phyloP scores from a whole-genome alignment of 2,113 vertebrate species.

The Caranx melampygus region DNA sequence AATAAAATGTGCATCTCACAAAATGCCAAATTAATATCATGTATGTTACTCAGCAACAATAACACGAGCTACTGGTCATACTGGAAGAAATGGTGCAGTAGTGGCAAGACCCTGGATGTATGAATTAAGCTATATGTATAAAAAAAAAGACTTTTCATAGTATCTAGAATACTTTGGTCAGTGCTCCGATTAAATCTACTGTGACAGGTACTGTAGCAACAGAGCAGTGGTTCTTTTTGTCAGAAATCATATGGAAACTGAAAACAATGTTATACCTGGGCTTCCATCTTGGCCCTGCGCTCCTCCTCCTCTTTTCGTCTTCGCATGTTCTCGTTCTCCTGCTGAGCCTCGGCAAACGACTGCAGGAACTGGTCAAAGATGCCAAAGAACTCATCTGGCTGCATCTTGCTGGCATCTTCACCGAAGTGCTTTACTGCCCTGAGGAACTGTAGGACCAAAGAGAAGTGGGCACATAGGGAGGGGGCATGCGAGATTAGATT shows the following conservation, averaged over 20 bases:
- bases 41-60: no score
- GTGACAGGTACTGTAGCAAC: neutral
- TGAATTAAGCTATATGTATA: no score
- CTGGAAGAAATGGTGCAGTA: neutral
- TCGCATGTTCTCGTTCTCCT: slow-evolving; percentile 98
- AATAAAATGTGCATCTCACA: no score
- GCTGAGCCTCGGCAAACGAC: slow-evolving; percentile 92
- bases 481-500: slow-evolving; percentile 53
- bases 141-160: no score
- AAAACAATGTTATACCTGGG: slow-evolving; percentile 85
- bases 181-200: neutral
- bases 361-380: slow-evolving; percentile 99
- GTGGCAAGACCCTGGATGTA: no score
- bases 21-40: no score
- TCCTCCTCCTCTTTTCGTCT: slow-evolving; percentile 97
- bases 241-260: neutral
- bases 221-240: neutral
- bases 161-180: neutral
- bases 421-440: slow-evolving; percentile 96
- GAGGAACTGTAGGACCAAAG: slow-evolving; percentile 85
- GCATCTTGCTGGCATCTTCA: slow-evolving; percentile 93
- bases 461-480: slow-evolving; percentile 29
- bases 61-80: neutral
- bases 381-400: slow-evolving; percentile 98
- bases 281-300: slow-evolving; percentile 94